Percentiles rank a stretch among this genome's conserved stretches.
These are phyloP conservation scores for Aegotheles bennettii DNA, from an alignment of 2,113 vertebrate genomes.

Conservation along the genomic window DNA sequence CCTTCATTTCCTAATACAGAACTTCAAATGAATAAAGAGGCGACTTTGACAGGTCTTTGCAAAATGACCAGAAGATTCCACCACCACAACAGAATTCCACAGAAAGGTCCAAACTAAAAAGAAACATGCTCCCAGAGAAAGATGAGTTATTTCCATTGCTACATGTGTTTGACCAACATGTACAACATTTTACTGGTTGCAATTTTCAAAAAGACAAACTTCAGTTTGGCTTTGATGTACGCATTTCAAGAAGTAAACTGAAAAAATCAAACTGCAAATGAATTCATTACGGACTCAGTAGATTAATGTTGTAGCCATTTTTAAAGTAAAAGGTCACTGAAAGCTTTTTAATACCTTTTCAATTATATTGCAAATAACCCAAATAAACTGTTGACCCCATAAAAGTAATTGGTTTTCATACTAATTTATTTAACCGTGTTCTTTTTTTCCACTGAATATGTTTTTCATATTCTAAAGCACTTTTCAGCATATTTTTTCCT, in stretches of 20 bases:
- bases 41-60: background rate
- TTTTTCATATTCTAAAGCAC: slow-evolving; percentile 33
- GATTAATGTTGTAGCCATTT: background rate
- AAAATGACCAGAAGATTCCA: background rate
- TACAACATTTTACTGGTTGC: background rate
- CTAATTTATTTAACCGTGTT: slow-evolving; percentile 7
- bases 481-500: slow-evolving; percentile 29
- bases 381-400: slow-evolving; percentile 45
- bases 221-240: background rate
- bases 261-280: slow-evolving; percentile 28
- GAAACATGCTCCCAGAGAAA: background rate
- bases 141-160: background rate
- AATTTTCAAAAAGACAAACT: background rate
- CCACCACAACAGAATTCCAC: background rate
- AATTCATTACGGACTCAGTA: background rate
- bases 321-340: background rate
- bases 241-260: background rate
- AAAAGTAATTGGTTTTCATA: slow-evolving; percentile 14
- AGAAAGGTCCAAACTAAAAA: background rate
- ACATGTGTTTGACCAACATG: background rate
- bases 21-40: background rate
- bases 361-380: slow-evolving; percentile 30
- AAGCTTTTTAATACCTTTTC: slow-evolving; percentile 39
- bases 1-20: background rate
- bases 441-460: slow-evolving; percentile 37